These are phyloP conservation scores for Metopolophium dirhodum DNA, from an alignment of 1,140 invertebrate genomes.

Conservation along the genomic window DNA sequence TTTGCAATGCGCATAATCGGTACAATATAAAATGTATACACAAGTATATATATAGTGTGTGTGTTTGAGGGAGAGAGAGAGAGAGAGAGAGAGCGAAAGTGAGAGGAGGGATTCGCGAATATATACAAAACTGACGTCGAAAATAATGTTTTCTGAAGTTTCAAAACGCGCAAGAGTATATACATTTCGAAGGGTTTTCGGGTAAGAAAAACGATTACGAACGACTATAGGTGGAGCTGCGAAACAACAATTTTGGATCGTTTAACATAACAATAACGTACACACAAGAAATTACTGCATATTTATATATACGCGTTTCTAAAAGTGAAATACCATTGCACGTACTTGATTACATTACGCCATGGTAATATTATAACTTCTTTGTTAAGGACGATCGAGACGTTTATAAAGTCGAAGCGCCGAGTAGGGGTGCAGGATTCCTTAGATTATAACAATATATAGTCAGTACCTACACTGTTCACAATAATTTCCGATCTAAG, in stretches of 20 bases:
- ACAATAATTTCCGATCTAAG: not conserved
- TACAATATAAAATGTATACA: no score
- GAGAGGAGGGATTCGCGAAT: not conserved
- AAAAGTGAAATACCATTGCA: conserved; percentile 11
- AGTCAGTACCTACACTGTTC: not conserved
- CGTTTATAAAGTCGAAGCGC: not conserved
- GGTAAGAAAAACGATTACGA: not conserved
- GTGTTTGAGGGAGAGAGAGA: not conserved
- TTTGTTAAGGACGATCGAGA: not conserved
- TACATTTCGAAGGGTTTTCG: not conserved
- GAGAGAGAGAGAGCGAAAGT: not conserved
- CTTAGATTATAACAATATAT: not conserved
- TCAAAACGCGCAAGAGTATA: not conserved
- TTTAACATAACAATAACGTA: not conserved
- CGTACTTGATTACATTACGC: not conserved
- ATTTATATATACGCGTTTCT: not conserved
- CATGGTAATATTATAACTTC: not conserved
- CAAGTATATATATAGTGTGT: no score
- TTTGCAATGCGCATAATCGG: no score
- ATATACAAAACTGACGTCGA: not conserved
- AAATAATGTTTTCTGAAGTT: not conserved
- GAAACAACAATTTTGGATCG: not conserved
- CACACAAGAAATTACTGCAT: not conserved
- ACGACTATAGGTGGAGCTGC: not conserved
- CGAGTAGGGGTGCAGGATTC: not conserved